Conservation (phyloP, 2,113 vertebrate species). For the Pholis gunnellus region DNA sequence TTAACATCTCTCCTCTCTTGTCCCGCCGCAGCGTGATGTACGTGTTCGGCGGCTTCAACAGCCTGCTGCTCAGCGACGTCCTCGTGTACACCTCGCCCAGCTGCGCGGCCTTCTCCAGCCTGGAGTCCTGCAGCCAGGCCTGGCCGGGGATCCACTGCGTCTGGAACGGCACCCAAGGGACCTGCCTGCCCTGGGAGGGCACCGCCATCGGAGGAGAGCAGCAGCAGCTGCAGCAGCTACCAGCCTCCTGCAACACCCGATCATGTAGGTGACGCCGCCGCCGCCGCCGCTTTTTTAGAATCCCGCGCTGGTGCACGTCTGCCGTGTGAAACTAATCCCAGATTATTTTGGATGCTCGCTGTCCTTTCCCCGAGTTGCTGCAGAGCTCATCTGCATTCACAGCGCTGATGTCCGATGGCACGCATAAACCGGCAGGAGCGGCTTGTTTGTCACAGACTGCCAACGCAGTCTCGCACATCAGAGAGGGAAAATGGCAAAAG, state of each 20-base stretch:
- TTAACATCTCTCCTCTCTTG: slow-evolving; percentile 17
- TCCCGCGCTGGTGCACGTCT: too few relatives aligned
- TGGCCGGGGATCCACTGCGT: slow-evolving; percentile 88
- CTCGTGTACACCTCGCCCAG: slow-evolving; percentile 88
- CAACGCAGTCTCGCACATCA: slow-evolving; percentile 18
- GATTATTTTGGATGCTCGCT: slow-evolving; percentile 1
- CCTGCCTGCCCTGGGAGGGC: slow-evolving; percentile 90
- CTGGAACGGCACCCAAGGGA: slow-evolving; percentile 82
- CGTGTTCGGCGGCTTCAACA: slow-evolving; percentile 98
- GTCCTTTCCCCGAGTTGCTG: neutral
- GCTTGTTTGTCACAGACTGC: slow-evolving; percentile 43
- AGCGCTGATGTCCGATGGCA: slow-evolving; percentile 1
- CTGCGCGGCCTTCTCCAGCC: slow-evolving; percentile 84
- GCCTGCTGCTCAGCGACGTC: slow-evolving; percentile 93
- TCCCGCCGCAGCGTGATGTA: slow-evolving; percentile 89
- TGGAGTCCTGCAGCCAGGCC: slow-evolving; percentile 74
- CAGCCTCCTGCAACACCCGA: slow-evolving; percentile 83
- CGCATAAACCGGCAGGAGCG: slow-evolving; percentile 11
- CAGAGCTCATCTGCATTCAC: slow-evolving; percentile 31
- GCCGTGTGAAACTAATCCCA: neutral
- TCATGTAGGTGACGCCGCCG: slow-evolving; percentile 81
- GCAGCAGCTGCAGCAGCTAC: slow-evolving; percentile 53
- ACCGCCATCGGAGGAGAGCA: slow-evolving; percentile 15
- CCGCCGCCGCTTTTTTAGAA: neutral
- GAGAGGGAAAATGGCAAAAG: slow-evolving; percentile 39